These are phyloP conservation scores for Haliclystus octoradiatus DNA, from an alignment of 30 jellyfish, hydroid and myxozoan genomes.

Conservation along the genomic window DNA sequence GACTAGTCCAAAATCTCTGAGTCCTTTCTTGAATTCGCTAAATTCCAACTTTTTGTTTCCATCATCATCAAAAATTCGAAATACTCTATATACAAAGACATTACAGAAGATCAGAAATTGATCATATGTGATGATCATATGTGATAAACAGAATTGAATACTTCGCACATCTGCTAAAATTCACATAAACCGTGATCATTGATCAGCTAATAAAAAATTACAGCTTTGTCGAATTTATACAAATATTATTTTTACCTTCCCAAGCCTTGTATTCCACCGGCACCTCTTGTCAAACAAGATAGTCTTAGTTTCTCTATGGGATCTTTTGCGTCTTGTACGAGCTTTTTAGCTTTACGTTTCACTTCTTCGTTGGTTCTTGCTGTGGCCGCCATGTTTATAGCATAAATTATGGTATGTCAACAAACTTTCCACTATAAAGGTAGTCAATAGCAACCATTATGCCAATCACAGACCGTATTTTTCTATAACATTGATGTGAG, in stretches of 20 bases:
- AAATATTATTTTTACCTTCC: slow-evolving; percentile 90
- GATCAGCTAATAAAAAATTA: too few relatives aligned
- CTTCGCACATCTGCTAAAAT: too few relatives aligned
- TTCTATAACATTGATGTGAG: too few relatives aligned
- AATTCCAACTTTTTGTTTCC: slow-evolving; percentile 55
- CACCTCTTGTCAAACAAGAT: slow-evolving; percentile 90
- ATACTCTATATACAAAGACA: slow-evolving; percentile 19
- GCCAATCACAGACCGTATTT: too few relatives aligned
- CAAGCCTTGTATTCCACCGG: slow-evolving; percentile 82
- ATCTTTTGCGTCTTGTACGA: slow-evolving; percentile 48
- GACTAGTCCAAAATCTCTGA: slow-evolving; percentile 66
- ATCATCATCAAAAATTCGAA: slow-evolving; percentile 73
- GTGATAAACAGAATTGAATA: too few relatives aligned
- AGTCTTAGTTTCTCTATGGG: slow-evolving; percentile 76
- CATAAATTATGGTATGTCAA: background rate
- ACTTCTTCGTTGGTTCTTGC: slow-evolving; percentile 69
- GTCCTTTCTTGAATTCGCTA: slow-evolving; percentile 69
- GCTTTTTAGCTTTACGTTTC: slow-evolving; percentile 57
- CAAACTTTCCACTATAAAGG: background rate
- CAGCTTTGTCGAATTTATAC: too few relatives aligned
- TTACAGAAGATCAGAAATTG: background rate
- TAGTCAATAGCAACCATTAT: too few relatives aligned
- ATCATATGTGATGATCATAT: too few relatives aligned
- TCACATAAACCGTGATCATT: too few relatives aligned
- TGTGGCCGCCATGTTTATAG: slow-evolving; percentile 86